Evolutionary conservation across 2,113 vertebrate species (phyloP).

Genomic region (Orycteropus afer): DNA sequence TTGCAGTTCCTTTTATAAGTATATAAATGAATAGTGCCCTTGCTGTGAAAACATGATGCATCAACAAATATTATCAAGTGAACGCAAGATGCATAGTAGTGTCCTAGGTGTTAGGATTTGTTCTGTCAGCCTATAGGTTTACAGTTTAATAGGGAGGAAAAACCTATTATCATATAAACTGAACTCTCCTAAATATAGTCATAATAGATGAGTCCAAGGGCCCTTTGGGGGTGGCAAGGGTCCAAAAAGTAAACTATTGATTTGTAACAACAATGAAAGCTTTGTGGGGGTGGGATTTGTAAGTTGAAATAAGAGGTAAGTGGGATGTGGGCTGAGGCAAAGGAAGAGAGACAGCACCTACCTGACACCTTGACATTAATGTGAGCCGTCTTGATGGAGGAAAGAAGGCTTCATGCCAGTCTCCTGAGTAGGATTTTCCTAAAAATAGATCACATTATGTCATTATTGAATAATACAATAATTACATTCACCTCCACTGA

Average conservation of each 20-base stretch:
- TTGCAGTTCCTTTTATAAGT: too few species aligned
- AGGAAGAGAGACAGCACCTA: neutral
- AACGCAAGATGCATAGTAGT: neutral
- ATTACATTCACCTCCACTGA: neutral
- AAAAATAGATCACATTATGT: neutral
- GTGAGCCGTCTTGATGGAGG: neutral
- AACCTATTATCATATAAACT: neutral
- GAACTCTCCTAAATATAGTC: neutral
- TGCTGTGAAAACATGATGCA: neutral
- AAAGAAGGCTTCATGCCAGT: neutral
- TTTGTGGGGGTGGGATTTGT: neutral
- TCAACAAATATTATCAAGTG: neutral
- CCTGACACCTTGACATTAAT: neutral
- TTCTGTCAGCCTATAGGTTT: neutral
- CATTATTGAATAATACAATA: neutral
- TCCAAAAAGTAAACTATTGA: neutral
- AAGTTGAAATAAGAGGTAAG: neutral
- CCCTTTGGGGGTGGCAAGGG: neutral
- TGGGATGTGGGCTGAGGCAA: neutral
- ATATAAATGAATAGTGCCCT: neutral
- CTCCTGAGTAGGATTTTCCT: neutral
- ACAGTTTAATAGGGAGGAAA: neutral
- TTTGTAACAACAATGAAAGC: neutral
- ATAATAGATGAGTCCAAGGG: neutral
- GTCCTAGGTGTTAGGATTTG: neutral